Evolutionary conservation across 1,140 invertebrate genomes (phyloP), one percentile per base, ranked within the genome.

Genomic region (Spodoptera frugiperda): DNA sequence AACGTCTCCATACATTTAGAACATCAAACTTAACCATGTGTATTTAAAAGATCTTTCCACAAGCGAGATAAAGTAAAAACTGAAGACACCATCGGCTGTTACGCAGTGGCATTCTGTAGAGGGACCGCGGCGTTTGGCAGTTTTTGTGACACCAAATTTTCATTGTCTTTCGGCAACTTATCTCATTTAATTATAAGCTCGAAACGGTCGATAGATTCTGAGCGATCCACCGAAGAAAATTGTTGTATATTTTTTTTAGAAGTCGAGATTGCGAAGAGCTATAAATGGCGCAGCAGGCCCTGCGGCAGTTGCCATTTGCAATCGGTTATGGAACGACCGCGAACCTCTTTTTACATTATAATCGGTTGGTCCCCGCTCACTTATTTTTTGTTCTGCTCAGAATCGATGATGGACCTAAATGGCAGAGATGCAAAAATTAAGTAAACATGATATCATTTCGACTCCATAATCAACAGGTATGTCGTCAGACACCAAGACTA

Each of bases 271-370:
- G 90, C 89, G 82, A 89, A 83, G 84, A 78, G 86, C 92, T 91
- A 89, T 93, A 93, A 93, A 91, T 88, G 92, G 89, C 84, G 79
- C 82, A 79, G 79, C 78, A 80, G 76, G 77, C 87, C 88, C 90
- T 83, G 87, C 74, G 91, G 92, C 92, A 86, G 85, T 87, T 87
- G 89, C 89, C 90, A 92, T 93, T 93, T 93, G 89, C 91, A 91
- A 93, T 91, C 91, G 86, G 87, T 92, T 93, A 93, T 93, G 90
- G 90, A 91, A 90, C 91, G 90, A 86, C 84, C 85, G 85, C 89
- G 83, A 84, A 91, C 84, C 89, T 91, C 87, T 93, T 93, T 93
- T 93, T 92, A 90, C 84, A 92, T 91, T 92, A 92, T 92, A 92
- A 92, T 92, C 90, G 87, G 88, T 89, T 87, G 87, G 83, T 86